phyloP scores from a whole-genome alignment of 2,113 vertebrate genomes.

The Sterrhoptilus dennistouni region DNA sequence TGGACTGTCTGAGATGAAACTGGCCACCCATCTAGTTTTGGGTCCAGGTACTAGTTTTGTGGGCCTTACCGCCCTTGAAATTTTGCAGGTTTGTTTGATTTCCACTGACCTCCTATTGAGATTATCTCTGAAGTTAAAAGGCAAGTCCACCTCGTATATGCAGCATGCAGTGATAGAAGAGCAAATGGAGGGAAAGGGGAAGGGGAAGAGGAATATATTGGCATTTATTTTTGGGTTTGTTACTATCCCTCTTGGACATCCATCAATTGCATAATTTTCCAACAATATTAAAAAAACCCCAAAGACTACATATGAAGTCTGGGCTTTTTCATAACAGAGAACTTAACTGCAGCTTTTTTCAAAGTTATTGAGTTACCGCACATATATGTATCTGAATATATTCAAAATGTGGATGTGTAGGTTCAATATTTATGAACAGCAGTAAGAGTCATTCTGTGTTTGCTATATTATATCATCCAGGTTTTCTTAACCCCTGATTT shows the following conservation, averaged over 20 bases:
- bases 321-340: not conserved
- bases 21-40: slow-evolving; percentile 65
- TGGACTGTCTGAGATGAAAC: slow-evolving; percentile 49
- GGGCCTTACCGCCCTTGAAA: slow-evolving; percentile 22
- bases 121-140: slow-evolving; percentile 62
- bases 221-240: not conserved
- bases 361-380: not conserved
- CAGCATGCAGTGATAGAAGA: slow-evolving; percentile 12
- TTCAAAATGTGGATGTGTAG: not conserved
- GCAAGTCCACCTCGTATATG: not conserved
- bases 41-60: slow-evolving; percentile 28
- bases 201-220: not conserved
- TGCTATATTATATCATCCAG: not conserved
- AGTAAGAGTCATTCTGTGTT: not conserved
- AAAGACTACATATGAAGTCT: not conserved
- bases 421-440: not conserved
- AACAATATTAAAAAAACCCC: not conserved
- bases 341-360: not conserved
- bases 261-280: not conserved
- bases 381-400: not conserved
- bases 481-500: not conserved
- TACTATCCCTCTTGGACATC: not conserved
- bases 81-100: slow-evolving; percentile 64
- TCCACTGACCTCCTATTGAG: slow-evolving; percentile 31
- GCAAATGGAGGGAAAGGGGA: not conserved